Conservation (phyloP, 2,797 vertebrate species). For the Adelosebastes latens region DNA sequence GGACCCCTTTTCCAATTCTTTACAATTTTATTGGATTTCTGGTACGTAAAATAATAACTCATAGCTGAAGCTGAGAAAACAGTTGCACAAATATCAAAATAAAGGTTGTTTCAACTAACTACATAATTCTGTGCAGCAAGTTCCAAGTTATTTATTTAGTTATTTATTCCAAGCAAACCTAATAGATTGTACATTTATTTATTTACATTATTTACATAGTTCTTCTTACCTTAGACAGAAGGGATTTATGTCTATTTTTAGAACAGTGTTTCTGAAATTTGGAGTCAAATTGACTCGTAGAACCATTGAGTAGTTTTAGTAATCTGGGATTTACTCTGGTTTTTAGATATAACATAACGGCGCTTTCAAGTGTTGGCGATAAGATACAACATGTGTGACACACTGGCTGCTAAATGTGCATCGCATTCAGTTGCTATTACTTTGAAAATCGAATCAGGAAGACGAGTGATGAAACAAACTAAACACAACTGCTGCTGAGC, state of each 20-base stretch:
- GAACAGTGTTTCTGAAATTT: background rate
- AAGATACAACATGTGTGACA: background rate
- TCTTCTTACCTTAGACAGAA: background rate
- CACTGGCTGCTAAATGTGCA: background rate
- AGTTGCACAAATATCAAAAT: background rate
- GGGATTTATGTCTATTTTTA: background rate
- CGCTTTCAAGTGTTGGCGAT: background rate
- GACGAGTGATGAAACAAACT: slow-evolving; percentile 8
- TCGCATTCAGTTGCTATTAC: background rate
- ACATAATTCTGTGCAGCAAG: background rate
- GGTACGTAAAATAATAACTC: background rate
- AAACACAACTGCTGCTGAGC: background rate
- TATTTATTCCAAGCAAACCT: background rate
- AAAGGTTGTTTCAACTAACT: background rate
- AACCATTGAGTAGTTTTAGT: background rate
- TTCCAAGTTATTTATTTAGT: background rate
- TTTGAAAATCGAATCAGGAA: slow-evolving; percentile 21
- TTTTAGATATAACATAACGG: background rate
- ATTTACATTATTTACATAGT: background rate
- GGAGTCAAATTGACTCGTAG: background rate
- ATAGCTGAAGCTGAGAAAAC: background rate
- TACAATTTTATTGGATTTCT: background rate
- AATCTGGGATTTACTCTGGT: background rate
- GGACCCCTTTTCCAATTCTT: background rate
- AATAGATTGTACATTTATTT: background rate